Conservation (phyloP, 2,797 vertebrate genomes). For the Distichodus sexfasciatus region DNA sequence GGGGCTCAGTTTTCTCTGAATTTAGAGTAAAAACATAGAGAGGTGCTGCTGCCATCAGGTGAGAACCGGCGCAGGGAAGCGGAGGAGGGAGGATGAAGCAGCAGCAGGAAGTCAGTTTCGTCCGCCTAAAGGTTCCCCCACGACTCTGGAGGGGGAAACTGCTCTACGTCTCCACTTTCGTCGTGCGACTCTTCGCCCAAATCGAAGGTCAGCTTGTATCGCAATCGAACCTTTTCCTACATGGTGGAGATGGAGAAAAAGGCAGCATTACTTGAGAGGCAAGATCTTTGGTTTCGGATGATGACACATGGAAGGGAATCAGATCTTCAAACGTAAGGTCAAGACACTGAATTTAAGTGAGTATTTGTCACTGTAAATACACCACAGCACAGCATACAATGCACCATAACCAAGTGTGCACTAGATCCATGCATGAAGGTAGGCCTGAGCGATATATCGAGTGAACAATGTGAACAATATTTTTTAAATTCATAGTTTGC, state of each 20-base stretch:
- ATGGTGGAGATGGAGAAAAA: slow-evolving; percentile 12
- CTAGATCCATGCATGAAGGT: too few relatives aligned
- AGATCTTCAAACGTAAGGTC: too few relatives aligned
- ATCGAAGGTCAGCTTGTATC: slow-evolving; percentile 93
- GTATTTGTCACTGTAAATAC: too few relatives aligned
- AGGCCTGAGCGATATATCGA: too few relatives aligned
- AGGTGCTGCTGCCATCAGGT: slow-evolving; percentile 37
- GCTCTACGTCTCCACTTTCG: slow-evolving; percentile 92
- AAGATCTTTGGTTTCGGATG: too few relatives aligned
- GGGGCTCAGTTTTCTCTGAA: slow-evolving; percentile 30
- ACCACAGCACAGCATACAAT: too few relatives aligned
- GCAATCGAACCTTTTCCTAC: slow-evolving; percentile 95
- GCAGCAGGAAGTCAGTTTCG: slow-evolving; percentile 47
- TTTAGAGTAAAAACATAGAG: slow-evolving; percentile 23
- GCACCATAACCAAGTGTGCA: too few relatives aligned
- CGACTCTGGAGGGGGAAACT: slow-evolving; percentile 88
- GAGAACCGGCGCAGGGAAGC: slow-evolving; percentile 59
- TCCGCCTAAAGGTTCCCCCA: slow-evolving; percentile 87
- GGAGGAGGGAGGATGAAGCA: slow-evolving; percentile 60
- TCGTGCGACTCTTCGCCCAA: slow-evolving; percentile 85
- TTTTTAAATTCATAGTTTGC: too few relatives aligned
- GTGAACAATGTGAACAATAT: too few relatives aligned
- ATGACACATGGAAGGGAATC: background rate
- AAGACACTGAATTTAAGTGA: too few relatives aligned
- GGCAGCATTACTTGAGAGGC: slow-evolving; percentile 7